These are phyloP conservation scores for Halocynthia roretzi DNA, from an alignment of 23 tunicate genomes.

Conservation along the genomic window DNA sequence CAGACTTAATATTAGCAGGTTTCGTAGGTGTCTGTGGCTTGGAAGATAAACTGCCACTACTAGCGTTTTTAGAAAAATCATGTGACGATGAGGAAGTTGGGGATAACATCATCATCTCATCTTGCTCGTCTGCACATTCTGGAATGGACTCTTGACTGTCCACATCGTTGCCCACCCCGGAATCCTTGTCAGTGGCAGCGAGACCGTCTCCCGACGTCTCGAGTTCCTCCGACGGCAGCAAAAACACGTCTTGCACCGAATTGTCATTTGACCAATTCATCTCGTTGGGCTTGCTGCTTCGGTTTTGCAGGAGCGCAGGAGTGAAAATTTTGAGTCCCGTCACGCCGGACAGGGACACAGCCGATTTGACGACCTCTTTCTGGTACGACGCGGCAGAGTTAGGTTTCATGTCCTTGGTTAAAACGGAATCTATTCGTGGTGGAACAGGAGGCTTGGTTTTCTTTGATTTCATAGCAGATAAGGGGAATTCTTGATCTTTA, in stretches of 20 bases:
- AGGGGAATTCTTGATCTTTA: not conserved
- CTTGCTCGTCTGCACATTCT: constrained; percentile 35
- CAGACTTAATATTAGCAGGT: not conserved
- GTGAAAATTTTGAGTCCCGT: constrained; percentile 19
- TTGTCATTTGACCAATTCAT: not conserved
- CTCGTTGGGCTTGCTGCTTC: not conserved
- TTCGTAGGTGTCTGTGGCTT: not conserved
- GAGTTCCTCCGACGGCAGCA: not conserved
- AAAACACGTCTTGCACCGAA: not conserved
- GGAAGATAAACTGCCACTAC: not conserved
- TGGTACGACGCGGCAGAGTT: too few relatives aligned
- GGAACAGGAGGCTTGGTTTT: constrained; percentile 4
- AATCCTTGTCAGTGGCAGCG: constrained; percentile 71
- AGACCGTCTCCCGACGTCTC: constrained; percentile 19
- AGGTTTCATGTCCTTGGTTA: not conserved
- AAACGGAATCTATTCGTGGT: not conserved
- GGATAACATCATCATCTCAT: not conserved
- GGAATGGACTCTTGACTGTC: constrained; percentile 89
- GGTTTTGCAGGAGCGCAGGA: constrained; percentile 2
- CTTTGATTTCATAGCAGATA: not conserved
- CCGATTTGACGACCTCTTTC: too few relatives aligned
- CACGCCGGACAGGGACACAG: not conserved
- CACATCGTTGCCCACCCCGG: constrained; percentile 91
- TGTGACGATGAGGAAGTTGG: not conserved
- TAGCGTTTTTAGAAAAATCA: not conserved